phyloP scores from a whole-genome alignment of 2,113 vertebrate genomes.

The Osmerus eperlanus region DNA sequence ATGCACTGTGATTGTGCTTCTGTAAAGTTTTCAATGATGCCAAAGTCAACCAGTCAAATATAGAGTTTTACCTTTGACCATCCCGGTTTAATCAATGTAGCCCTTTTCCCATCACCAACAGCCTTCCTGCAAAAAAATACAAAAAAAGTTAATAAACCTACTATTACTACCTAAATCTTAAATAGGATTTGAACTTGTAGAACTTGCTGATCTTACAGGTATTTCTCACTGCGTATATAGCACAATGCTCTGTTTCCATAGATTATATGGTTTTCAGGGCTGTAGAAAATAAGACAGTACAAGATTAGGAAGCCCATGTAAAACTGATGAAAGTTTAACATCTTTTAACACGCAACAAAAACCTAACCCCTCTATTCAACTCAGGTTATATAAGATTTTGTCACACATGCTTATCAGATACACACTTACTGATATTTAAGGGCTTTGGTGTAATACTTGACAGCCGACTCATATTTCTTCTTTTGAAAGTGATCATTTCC shows the following conservation, averaged over 20 bases:
- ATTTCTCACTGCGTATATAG: constrained; percentile 73
- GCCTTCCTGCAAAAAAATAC: constrained; percentile 75
- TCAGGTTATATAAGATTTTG: constrained; percentile 1
- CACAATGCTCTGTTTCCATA: constrained; percentile 93
- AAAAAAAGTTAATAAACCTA: not conserved
- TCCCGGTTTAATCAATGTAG: constrained; percentile 77
- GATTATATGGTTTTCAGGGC: constrained; percentile 84
- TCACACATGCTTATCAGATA: not conserved
- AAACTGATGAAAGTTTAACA: too few relatives aligned
- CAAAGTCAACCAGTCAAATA: not conserved
- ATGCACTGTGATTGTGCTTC: too few relatives aligned
- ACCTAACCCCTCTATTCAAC: not conserved
- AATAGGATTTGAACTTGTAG: not conserved
- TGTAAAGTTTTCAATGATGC: too few relatives aligned
- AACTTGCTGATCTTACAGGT: constrained; percentile 61
- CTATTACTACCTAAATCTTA: not conserved
- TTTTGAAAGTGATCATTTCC: constrained; percentile 83
- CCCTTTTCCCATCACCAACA: constrained; percentile 84
- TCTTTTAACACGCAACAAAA: not conserved
- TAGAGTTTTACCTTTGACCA: constrained; percentile 86
- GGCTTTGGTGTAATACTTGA: constrained; percentile 82
- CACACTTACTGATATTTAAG: constrained; percentile 80
- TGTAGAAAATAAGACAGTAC: constrained; percentile 34
- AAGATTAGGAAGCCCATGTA: not conserved
- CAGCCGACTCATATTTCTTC: constrained; percentile 74